Conservation (phyloP, 2,113 vertebrate genomes). For the Prinia subflava region DNA sequence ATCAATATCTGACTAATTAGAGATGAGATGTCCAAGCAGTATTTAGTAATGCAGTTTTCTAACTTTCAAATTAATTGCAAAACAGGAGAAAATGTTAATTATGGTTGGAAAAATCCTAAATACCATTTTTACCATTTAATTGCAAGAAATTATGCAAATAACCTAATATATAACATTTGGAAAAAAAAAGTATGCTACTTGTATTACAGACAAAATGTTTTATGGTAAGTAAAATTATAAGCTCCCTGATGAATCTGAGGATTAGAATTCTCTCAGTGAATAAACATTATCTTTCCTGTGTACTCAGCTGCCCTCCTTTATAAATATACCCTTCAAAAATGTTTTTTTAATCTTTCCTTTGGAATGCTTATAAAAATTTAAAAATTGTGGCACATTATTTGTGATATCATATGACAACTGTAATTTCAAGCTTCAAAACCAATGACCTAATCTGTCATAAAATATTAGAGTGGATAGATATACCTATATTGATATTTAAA, state of each 20-base stretch:
- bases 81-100: constrained; percentile 57
- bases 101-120: constrained; percentile 19
- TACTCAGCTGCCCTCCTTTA: neutral
- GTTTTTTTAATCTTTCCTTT: neutral
- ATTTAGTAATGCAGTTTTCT: constrained; percentile 49
- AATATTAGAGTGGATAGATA: neutral
- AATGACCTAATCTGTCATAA: neutral
- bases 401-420: neutral
- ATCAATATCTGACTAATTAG: constrained; percentile 49
- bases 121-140: neutral
- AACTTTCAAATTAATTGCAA: constrained; percentile 64
- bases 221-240: neutral
- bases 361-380: neutral
- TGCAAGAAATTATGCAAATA: constrained; percentile 22
- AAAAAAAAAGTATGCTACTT: neutral
- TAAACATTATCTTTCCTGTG: neutral
- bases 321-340: neutral
- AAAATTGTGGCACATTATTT: neutral
- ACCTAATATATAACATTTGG: neutral
- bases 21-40: constrained; percentile 28
- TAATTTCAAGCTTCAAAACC: neutral
- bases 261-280: neutral
- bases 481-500: neutral
- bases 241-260: neutral
- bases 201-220: neutral